A percentile compares a stretch with the other conserved stretches of the same genome.
These are phyloP conservation scores for Saccopteryx bilineata DNA, from an alignment of 2,113 vertebrate genomes.

Conservation along the genomic window DNA sequence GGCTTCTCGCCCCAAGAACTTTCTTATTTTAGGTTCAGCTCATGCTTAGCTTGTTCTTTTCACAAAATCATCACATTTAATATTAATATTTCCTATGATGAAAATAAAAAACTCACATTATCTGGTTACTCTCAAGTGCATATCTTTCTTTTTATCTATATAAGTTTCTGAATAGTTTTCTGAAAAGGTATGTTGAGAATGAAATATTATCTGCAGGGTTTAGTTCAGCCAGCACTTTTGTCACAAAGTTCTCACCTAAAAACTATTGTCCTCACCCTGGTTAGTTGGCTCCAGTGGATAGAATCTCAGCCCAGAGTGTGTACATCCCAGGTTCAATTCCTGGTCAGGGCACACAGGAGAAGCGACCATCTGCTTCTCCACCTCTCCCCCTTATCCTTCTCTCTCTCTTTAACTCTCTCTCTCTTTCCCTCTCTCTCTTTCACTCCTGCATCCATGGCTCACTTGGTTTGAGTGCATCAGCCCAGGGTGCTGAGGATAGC, in stretches of 20 bases:
- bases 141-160: background rate
- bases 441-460: too few relatives aligned
- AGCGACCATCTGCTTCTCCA: too few relatives aligned
- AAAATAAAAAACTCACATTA: conserved; percentile 29
- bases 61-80: conserved; percentile 4
- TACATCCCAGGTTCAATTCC: too few relatives aligned
- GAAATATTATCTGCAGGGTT: background rate
- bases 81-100: background rate
- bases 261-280: background rate
- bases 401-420: too few relatives aligned
- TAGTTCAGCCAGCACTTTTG: background rate
- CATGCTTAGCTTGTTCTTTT: background rate
- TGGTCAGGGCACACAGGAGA: too few relatives aligned
- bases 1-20: background rate
- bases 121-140: background rate
- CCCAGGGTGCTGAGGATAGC: too few relatives aligned
- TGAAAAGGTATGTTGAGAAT: background rate
- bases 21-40: background rate
- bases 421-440: too few relatives aligned
- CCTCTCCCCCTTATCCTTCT: too few relatives aligned
- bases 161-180: conserved; percentile 22
- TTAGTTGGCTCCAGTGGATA: too few relatives aligned
- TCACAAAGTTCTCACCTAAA: conserved; percentile 17
- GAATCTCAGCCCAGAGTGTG: too few relatives aligned
- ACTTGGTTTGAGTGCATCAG: too few relatives aligned